Evolutionary conservation across 2,113 vertebrate species (phyloP), one percentile per base, ranked within the genome.

Genomic region (Salminus brasiliensis): DNA sequence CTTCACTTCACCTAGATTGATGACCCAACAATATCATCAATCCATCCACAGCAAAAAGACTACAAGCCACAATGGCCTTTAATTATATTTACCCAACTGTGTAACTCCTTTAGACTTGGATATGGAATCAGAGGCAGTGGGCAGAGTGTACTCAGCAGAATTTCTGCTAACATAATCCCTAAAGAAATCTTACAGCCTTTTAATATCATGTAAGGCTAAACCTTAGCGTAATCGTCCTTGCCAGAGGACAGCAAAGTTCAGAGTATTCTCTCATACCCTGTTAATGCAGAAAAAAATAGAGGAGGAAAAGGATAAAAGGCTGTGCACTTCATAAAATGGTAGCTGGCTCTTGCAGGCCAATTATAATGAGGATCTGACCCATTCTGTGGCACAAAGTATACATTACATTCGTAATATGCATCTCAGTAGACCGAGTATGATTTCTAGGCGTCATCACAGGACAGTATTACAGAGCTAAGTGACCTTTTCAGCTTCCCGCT

Each of bases 91-190:
- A 25, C 57, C 62, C 70, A 65, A 78, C 47, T 59, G 72, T 49
- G 62, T 70, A 79, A 72, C 41, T 79, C 52, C 27, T 79, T 63
- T 62, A 67, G 76, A 83, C 66, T 69, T 80, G 60, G 63, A 77
- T 81, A 78, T n/a, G 78, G 29, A 59, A 25, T 65, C 49, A 34
- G 78, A 68, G 27, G 36, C n/a, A 43, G 63, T 23, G 41, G 29
- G 32, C 72, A 66, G 84, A 91, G 86, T 91, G 87, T 82, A 87
- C 90, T 91, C 88, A 89, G 88, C 86, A 87, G 82, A 88, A 89
- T 89, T 88, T 90, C 83, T 89, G 86, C 88, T 76, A 81, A 86
- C 83, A 87, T 86, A 91, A 91, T 92, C 87, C 90, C 88, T 91
- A 90, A 72, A 80, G 82, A 87, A 83, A 76, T 74, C 69, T 71